These are phyloP conservation scores for Eristalinus aeneus DNA, from an alignment of 2,888 invertebrate genomes.

Conservation along the genomic window DNA sequence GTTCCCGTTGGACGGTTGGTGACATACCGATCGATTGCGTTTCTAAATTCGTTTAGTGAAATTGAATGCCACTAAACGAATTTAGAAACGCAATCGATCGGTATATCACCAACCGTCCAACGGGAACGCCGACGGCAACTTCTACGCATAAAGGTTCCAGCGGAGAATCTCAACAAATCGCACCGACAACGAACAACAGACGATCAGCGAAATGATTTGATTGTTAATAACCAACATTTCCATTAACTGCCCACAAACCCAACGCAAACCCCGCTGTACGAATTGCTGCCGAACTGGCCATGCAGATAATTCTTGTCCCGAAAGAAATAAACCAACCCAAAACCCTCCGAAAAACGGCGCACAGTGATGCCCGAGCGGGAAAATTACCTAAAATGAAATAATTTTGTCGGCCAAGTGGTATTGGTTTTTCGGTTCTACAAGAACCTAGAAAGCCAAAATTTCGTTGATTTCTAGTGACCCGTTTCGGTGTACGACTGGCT, in stretches of 20 bases:
- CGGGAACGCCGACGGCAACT: not conserved
- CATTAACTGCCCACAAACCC: not conserved
- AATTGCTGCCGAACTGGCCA: not conserved
- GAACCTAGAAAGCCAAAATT: too few species aligned
- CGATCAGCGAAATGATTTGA: not conserved
- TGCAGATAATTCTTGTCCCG: not conserved
- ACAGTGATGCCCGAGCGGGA: too few species aligned
- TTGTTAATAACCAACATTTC: not conserved
- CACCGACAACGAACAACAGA: not conserved
- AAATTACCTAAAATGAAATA: too few species aligned
- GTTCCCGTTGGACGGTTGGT: not conserved
- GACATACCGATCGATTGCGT: not conserved
- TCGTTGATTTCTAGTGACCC: too few species aligned
- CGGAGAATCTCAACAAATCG: not conserved
- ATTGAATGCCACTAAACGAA: not conserved
- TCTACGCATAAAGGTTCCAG: not conserved
- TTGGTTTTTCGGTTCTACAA: too few species aligned
- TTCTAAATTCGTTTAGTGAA: not conserved
- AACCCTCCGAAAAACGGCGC: not conserved
- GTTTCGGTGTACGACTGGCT: too few species aligned
- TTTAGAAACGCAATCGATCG: not conserved
- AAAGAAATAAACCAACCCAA: not conserved
- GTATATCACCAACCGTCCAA: not conserved
- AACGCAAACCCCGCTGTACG: not conserved
- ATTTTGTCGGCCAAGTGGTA: too few species aligned